Base-by-base conservation (phyloP, 2,113 vertebrate species). In the Thalassarche chlororhynchos region DNA sequence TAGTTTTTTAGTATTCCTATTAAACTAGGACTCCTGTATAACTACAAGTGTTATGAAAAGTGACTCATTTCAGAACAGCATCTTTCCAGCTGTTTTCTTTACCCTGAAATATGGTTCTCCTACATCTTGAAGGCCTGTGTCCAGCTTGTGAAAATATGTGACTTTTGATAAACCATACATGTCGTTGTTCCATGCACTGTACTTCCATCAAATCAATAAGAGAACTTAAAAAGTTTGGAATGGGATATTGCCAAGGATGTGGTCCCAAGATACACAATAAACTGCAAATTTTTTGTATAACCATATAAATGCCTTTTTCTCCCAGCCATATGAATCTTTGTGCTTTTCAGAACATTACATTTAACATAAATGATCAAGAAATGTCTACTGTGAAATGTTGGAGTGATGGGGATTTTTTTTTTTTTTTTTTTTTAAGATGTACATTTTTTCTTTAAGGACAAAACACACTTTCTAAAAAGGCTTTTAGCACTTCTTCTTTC, bases 401-500 rank as follows among this genome's bases (percentile, higher is more conserved):
- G 38, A 83, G 64, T 42, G 4, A 49, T 40, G 5, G 7, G 3
- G 13, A 32, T 83, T 26, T 52, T 69, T 93, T 88, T 68, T 87
- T 84, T 38, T 38, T 38, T 38, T 42, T 62, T 60, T 20, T 38
- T 14, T 38, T 14, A 68, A 44, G 49, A 77, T 44, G 10, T 36
- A 46, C 4, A 5, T 68, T 76, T 94, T 79, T 76, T 89, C 55
- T 92, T 92, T n/a, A 71, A 81, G 54, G 42, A 54, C 55, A 66
- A 81, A 84, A 66, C 8, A 74, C 38, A 10, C 42, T 52, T 87
- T 95, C 93, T 93, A 87, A 96, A 92, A 84, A 93, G 49, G 84
- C 28, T 98, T 98, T 97, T 96, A 94, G 85, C 74, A 74, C 34
- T 69, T 54, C 26, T 52, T 98, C 72, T 93, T 98, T 91, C 79